Evolutionary conservation across 2,797 vertebrate genomes (phyloP), one percentile per base, ranked within the genome.

Genomic region (Psittacula echo): DNA sequence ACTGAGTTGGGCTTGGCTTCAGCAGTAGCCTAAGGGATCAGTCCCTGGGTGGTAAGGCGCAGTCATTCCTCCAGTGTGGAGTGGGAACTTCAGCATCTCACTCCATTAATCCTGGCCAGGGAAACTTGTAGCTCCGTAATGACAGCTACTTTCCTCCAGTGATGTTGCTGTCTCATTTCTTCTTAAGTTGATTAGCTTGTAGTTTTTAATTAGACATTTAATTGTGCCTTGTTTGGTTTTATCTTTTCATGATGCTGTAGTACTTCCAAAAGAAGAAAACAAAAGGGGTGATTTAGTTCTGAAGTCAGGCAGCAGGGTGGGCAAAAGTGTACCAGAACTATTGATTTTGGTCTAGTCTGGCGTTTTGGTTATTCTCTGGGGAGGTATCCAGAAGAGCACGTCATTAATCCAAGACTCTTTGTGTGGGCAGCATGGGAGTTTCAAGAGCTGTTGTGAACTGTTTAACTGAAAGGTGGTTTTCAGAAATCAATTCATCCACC

Each of bases 71-170:
- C 47, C 32, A 12, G 0, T 0, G 0, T 34, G 17, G 0, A 10
- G 18, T 54, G 37, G 50, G 41, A 90, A 17, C 50, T 30, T 85
- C 3, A 5, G 26, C n/a, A 7, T 54, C 71, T 84, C 3, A 0
- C 13, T 61, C 44, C 5, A 0, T 37, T 42, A 29, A 27, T 44
- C 15, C 41, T 67, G 67, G 45, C 65, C 10, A 0, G 29, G 21
- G 16, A 56, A 60, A 61, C 41, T 76, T 71, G 44, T 61, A 87
- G 71, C 91, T 92, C 65, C 48, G 72, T 37, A 62, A 83, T 20
- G 34, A 85, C 94, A 93, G 75, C 93, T 68, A 56, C 92, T 96
- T 96, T 95, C 34, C 50, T 85, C 56, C 45, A 50, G 34, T 95
- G 86, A 77, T 12, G 1, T 54, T 41, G 10, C 53, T 76, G 30